Conservation (phyloP, 2,888 invertebrate species). For the Agrotis segetum region DNA sequence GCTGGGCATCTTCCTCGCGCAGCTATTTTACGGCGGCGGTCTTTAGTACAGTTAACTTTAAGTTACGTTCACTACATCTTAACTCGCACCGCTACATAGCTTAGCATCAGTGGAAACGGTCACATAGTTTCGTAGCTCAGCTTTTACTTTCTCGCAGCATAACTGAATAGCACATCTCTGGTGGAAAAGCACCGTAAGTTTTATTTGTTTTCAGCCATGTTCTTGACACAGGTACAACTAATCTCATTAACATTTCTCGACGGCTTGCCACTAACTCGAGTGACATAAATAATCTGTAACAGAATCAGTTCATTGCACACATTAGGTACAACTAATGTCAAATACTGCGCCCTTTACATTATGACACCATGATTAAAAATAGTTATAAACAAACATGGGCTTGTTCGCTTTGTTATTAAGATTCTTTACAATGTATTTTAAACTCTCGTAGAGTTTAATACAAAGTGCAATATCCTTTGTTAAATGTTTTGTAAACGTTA, state of each 20-base stretch:
- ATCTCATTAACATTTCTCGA: conserved; percentile 13
- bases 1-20: too few relatives aligned
- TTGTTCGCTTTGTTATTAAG: conserved; percentile 18
- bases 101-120: too few relatives aligned
- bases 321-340: not conserved
- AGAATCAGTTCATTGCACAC: conserved; percentile 7
- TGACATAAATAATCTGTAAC: not conserved
- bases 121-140: too few relatives aligned
- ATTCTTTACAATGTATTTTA: not conserved
- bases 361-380: conserved; percentile 51
- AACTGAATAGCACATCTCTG: too few relatives aligned
- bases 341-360: conserved; percentile 1
- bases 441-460: not conserved
- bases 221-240: conserved; percentile 3
- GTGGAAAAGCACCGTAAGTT: too few relatives aligned
- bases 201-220: not conserved
- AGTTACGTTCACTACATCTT: too few relatives aligned
- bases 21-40: too few relatives aligned
- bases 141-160: too few relatives aligned
- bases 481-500: conserved; percentile 6
- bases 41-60: too few relatives aligned
- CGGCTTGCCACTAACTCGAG: not conserved
- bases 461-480: conserved; percentile 24
- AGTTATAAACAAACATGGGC: conserved; percentile 39
- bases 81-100: too few relatives aligned